phyloP scores from a whole-genome alignment of 2,797 vertebrate genomes.

The Siniperca undulata region DNA sequence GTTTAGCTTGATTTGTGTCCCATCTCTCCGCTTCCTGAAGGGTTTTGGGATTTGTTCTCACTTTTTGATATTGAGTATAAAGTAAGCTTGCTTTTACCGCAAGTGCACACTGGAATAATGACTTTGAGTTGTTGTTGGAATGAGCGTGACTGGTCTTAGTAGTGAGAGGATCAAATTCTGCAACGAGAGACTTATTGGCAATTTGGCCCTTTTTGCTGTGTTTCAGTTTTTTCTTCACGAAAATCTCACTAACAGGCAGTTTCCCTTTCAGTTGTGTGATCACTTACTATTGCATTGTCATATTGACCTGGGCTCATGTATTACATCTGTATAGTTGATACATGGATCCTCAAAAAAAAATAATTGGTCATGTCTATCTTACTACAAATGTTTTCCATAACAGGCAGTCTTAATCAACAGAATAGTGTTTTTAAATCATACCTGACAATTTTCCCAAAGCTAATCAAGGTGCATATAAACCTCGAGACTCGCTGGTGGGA shows the following conservation, averaged over 20 bases:
- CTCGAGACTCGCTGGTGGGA: not conserved
- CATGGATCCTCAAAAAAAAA: not conserved
- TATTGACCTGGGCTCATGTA: not conserved
- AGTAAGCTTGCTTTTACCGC: conserved; percentile 29
- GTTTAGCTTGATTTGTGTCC: conserved; percentile 49
- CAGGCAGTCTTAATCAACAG: conserved; percentile 2
- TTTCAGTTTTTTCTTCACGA: not conserved
- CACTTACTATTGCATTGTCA: not conserved
- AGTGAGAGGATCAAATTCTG: conserved; percentile 31
- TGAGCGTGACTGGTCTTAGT: conserved; percentile 1
- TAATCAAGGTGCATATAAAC: conserved; percentile 31
- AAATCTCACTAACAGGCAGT: not conserved
- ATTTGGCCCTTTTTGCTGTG: conserved; percentile 5
- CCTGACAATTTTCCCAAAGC: conserved; percentile 15
- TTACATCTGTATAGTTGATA: not conserved
- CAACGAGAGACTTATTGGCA: conserved; percentile 5
- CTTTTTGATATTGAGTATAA: conserved; percentile 47
- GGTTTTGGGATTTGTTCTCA: conserved; percentile 59
- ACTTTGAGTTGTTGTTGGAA: conserved; percentile 19
- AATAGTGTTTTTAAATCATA: conserved; percentile 7
- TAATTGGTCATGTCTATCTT: not conserved
- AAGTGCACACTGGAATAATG: conserved; percentile 30
- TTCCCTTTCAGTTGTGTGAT: not conserved
- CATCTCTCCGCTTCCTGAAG: conserved; percentile 26
- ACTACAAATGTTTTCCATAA: not conserved